phyloP scores from a whole-genome alignment of 2,113 vertebrate species.

The Hippotragus niger region DNA sequence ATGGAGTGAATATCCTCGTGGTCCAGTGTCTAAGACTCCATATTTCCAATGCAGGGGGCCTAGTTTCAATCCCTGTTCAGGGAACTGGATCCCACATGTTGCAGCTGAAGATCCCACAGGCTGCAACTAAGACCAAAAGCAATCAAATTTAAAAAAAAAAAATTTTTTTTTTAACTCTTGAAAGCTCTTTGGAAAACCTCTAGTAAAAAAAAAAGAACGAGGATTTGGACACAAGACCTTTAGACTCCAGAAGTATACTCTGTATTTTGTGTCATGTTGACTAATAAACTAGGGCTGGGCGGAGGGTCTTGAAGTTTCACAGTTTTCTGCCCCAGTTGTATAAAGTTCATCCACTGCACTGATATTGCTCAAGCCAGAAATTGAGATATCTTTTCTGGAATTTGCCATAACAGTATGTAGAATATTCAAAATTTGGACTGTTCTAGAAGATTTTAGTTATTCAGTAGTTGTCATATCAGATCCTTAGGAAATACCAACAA shows the following conservation, averaged over 20 bases:
- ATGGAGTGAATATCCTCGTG: background rate
- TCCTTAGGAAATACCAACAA: background rate
- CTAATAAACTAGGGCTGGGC: background rate
- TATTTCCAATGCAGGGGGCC: background rate
- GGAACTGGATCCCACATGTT: background rate
- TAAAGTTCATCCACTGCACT: background rate
- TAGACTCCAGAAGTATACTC: background rate
- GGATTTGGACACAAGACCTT: background rate
- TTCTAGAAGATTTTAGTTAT: background rate
- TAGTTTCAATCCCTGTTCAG: background rate
- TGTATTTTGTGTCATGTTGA: background rate
- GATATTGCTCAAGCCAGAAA: background rate
- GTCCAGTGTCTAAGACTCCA: background rate
- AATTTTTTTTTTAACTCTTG: background rate
- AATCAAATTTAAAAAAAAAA: background rate
- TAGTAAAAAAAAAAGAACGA: background rate
- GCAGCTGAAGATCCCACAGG: background rate
- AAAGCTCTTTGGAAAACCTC: background rate
- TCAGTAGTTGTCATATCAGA: background rate
- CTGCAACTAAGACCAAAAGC: background rate
- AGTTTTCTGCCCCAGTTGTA: background rate
- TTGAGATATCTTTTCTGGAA: background rate
- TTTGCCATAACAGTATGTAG: background rate
- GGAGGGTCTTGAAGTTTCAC: background rate
- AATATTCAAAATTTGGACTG: background rate